Conservation (phyloP, 2,113 vertebrate genomes). For the Urocynchramus pylzowi region DNA sequence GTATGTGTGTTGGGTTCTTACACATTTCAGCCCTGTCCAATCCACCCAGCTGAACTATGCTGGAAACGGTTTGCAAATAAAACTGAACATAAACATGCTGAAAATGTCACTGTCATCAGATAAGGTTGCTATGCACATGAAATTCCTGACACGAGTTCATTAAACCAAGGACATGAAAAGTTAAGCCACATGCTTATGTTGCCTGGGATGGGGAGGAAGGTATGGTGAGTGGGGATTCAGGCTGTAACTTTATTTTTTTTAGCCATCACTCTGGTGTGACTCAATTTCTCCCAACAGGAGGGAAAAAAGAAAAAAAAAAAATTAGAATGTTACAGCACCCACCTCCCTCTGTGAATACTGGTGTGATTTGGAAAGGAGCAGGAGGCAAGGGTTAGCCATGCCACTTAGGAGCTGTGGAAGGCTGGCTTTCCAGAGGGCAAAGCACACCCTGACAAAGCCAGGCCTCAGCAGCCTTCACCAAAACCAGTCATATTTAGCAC, state of each 20-base stretch:
- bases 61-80: not conserved
- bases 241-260: not conserved
- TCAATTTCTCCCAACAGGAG: not conserved
- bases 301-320: not conserved
- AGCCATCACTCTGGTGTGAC: not conserved
- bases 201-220: not conserved
- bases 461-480: not conserved
- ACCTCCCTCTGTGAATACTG: not conserved
- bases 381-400: not conserved
- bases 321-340: not conserved
- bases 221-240: not conserved
- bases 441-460: not conserved
- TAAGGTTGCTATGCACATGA: constrained; percentile 41
- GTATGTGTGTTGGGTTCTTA: not conserved
- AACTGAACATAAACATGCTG: not conserved
- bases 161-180: constrained; percentile 6
- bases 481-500: not conserved
- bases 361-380: not conserved
- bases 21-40: not conserved
- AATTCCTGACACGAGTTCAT: constrained; percentile 26
- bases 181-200: not conserved
- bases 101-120: constrained; percentile 39
- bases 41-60: not conserved
- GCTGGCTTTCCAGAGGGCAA: not conserved
- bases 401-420: accelerated